Conservation (phyloP, 2,113 vertebrate genomes). For the Amblyopsis rosae region DNA sequence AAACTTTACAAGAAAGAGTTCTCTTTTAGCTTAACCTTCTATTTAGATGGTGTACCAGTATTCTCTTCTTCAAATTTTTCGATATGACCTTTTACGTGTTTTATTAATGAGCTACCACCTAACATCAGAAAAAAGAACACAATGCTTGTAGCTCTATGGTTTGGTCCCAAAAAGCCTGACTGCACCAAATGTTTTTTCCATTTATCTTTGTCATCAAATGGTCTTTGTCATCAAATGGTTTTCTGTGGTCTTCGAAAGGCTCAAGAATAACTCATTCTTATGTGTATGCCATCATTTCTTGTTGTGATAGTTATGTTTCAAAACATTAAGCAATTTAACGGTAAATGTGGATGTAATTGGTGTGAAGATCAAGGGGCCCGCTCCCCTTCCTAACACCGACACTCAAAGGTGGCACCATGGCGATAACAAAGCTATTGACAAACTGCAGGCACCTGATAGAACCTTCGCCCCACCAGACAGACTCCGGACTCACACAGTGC, state of each 20-base stretch:
- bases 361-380: background rate
- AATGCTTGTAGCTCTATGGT: slow-evolving; percentile 6
- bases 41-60: slow-evolving; percentile 11
- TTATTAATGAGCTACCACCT: slow-evolving; percentile 7
- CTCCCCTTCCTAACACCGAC: no score
- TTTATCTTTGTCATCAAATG: slow-evolving; percentile 4
- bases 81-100: slow-evolving; percentile 7
- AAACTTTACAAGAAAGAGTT: background rate
- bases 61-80: background rate
- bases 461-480: no score
- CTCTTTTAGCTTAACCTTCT: slow-evolving; percentile 4
- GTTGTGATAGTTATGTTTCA: background rate
- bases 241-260: slow-evolving; percentile 1
- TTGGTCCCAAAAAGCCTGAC: slow-evolving; percentile 13
- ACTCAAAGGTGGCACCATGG: no score
- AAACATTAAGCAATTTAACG: no score
- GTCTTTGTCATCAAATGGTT: background rate
- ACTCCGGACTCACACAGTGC: no score
- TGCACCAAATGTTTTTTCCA: slow-evolving; percentile 6
- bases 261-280: background rate
- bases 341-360: background rate
- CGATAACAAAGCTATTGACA: no score
- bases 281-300: background rate
- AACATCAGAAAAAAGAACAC: background rate
- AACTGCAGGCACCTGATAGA: no score